phyloP scores from a whole-genome alignment of 2,888 invertebrate genomes.

The Argynnis bischoffii region DNA sequence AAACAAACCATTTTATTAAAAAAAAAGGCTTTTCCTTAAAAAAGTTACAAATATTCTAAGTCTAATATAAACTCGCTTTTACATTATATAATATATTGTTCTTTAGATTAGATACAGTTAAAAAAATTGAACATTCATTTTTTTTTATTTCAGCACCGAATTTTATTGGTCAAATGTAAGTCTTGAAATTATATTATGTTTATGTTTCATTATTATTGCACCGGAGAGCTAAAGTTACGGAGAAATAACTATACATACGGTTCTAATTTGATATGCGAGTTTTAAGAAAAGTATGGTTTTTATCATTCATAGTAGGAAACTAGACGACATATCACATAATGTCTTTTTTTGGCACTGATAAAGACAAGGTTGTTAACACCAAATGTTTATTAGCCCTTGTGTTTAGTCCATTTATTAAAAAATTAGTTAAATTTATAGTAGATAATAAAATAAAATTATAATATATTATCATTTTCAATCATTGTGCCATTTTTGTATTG shows the following conservation, averaged over 20 bases:
- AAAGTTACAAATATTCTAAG: no score
- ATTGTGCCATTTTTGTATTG: no score
- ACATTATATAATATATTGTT: background rate
- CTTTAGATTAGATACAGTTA: slow-evolving; percentile 7
- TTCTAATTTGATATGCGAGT: slow-evolving; percentile 12
- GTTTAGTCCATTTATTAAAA: no score
- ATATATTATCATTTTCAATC: no score
- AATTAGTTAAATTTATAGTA: no score
- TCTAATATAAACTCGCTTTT: slow-evolving; percentile 2
- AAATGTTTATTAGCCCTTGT: no score
- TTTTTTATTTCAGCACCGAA: slow-evolving; percentile 5
- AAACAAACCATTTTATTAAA: background rate
- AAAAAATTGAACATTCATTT: slow-evolving; percentile 26
- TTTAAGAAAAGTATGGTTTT: background rate
- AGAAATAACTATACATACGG: background rate
- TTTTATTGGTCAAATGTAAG: slow-evolving; percentile 23
- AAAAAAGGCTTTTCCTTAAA: no score
- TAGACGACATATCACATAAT: no score
- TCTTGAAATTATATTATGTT: slow-evolving; percentile 14
- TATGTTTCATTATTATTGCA: slow-evolving; percentile 48
- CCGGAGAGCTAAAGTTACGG: slow-evolving; percentile 35
- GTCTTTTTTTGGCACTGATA: no score
- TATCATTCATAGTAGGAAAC: background rate
- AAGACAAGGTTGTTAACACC: no score
- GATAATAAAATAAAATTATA: no score